Base-by-base conservation (phyloP, 2,113 vertebrate species). In the Mesoclemmys tuberculata region DNA sequence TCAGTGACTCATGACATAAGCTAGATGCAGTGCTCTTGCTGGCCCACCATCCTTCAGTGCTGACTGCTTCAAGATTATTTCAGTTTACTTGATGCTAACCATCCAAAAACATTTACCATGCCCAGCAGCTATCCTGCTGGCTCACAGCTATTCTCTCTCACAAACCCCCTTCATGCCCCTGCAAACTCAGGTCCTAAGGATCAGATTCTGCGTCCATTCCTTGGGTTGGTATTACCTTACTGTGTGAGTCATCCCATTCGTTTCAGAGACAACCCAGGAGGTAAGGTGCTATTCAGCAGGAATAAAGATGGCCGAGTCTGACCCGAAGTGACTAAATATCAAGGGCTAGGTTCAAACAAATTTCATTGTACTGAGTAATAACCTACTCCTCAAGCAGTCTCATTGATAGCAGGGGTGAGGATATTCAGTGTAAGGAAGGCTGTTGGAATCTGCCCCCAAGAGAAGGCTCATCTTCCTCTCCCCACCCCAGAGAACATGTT, bases 261-360 rank as follows among this genome's bases (percentile, higher is more conserved):
- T 75, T 75, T 75, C 16, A 38, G 71, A 38, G 22, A 41, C 68
- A 41, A 41, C 46, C 64, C 18, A 49, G 22, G 2, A 8, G 7
- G 51, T 9, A 90, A 94, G 85, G 49, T 0, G 1, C 68, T n/a
- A 0, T 46, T 95, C 35, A 77, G 5, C 54, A 3, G 31, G 21
- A 93, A n/a, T 31, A 91, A 75, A 93, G 91, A n/a, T 2, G 19
- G 6, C 10, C 58, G 85, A 85, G 79, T 24, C 79, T 74, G 5
- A n/a, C 38, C 38, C 80, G 74, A 86, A 80, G 5, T 31, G 8
- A 89, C 2, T 58, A 38, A 96, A 75, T 2, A 12, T 61, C 35
- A 64, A 54, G n/a, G 48, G 64, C 21, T 91, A 89, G 6, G 3
- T 92, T 85, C 79, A 88, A 35, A 27, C 88, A 83, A 29, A 44